Evolutionary conservation across 2,797 vertebrate species (phyloP).

Genomic region (Columba guinea): DNA sequence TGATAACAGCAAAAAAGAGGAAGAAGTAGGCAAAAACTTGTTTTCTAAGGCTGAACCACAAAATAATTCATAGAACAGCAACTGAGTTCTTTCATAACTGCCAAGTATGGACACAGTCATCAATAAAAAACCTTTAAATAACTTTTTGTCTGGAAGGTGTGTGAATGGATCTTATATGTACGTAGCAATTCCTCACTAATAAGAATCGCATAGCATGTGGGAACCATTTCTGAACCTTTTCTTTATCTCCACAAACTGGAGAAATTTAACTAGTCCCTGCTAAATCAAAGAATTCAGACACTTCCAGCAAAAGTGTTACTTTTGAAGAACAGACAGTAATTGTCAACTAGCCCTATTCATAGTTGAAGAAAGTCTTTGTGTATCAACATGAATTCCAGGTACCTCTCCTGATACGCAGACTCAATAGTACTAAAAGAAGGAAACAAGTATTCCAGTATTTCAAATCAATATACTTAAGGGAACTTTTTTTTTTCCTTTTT

Average conservation of each 20-base stretch:
- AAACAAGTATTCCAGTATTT: background rate
- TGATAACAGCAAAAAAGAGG: background rate
- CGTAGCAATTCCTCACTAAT: background rate
- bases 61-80: background rate
- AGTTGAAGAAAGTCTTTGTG: background rate
- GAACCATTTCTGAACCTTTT: background rate
- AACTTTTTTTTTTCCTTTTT: background rate
- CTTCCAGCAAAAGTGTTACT: background rate
- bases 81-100: background rate
- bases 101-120: background rate
- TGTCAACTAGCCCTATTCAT: background rate
- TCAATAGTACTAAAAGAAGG: background rate
- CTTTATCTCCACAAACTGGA: background rate
- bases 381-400: background rate
- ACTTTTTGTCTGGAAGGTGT: background rate
- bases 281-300: background rate
- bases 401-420: background rate
- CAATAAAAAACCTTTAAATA: background rate
- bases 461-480: background rate
- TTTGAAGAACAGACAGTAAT: background rate
- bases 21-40: background rate
- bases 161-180: background rate
- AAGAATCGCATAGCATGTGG: background rate
- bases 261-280: background rate
- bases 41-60: slow-evolving; percentile 2